phyloP scores from a whole-genome alignment of 2,797 vertebrate genomes.

The Melanotaenia nigrans region DNA sequence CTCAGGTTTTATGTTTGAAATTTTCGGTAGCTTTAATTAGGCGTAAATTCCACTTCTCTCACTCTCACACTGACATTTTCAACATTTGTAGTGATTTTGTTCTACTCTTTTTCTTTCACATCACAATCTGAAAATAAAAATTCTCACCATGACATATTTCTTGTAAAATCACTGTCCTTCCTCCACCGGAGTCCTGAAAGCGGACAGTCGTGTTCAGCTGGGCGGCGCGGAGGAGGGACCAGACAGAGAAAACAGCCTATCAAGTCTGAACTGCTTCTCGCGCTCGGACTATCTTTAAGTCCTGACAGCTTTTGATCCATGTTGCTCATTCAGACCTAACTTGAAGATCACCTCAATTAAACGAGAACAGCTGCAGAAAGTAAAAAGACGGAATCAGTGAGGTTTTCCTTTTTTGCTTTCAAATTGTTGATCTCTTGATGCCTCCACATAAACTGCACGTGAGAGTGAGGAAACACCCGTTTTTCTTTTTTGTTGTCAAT shows the following conservation, averaged over 20 bases:
- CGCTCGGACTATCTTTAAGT: constrained; percentile 48
- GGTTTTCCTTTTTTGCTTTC: constrained; percentile 1
- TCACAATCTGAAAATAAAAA: not conserved
- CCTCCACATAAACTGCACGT: constrained; percentile 22
- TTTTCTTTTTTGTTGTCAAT: constrained; percentile 29
- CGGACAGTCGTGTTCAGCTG: constrained; percentile 24
- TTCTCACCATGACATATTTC: not conserved
- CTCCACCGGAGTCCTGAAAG: constrained; percentile 10
- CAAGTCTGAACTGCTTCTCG: constrained; percentile 40
- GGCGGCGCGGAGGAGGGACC: constrained; percentile 74
- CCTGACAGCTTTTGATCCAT: constrained; percentile 63
- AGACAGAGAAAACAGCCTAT: constrained; percentile 61
- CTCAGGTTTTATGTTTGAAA: not conserved
- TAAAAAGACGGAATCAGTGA: not conserved
- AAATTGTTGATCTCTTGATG: constrained; percentile 50
- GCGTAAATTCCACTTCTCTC: no score
- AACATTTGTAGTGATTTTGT: not conserved
- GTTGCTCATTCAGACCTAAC: constrained; percentile 57
- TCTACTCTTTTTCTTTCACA: not conserved
- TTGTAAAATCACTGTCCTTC: not conserved
- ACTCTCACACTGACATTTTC: not conserved
- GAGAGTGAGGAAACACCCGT: constrained; percentile 16
- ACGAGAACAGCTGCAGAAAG: constrained; percentile 34
- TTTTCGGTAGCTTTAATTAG: not conserved
- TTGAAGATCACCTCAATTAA: constrained; percentile 61